Evolutionary conservation across 1,140 invertebrate genomes (phyloP), one percentile per base, ranked within the genome.

Genomic region (Augochlora pura): DNA sequence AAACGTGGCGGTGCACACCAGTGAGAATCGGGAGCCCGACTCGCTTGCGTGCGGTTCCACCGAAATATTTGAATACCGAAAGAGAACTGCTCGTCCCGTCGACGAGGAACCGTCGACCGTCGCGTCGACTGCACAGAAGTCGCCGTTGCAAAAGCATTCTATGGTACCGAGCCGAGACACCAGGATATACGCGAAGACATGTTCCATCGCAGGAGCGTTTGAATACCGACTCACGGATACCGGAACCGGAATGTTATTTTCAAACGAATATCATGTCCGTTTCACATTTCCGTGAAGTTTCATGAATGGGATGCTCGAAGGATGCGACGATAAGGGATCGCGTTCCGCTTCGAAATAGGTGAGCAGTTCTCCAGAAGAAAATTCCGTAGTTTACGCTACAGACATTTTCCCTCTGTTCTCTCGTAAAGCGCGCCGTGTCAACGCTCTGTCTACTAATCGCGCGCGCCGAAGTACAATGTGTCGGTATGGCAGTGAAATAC

Each of bases 21-120:
- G 91, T 91, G 84, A 87, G 85, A 85, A 87, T 85, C 86, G 83
- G 81, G 87, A 82, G 86, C 73, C 73, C 86, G 85, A 69, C 85
- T 88, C 83, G 89, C 86, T 80, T 89, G 85, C 86, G 89, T 77
- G 69, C 75, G 59, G 27, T 72, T 76, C 80, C 52, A 67, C 66
- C 42, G 39, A 74, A 39, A 74, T 59, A 79, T 79, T 73, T 73
- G 38, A 73, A 67, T 16, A 52, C 12, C 39, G 14, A 54, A 46
- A 10, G 42, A 46, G 77, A 39, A 57, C 54, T 18, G 23, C 38
- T 52, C 8, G 4, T 32, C 12, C 9, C 32, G 12, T 18, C 14
- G 49, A 52, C 49, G 49, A 18, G 12, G 12, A n/a, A 63, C 63
- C 63, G 59, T 42, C 63, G 32, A 32, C 32, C 32, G 42, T 46